phyloP scores from a whole-genome alignment of 2,888 invertebrate genomes.

The Diaprepes abbreviatus region DNA sequence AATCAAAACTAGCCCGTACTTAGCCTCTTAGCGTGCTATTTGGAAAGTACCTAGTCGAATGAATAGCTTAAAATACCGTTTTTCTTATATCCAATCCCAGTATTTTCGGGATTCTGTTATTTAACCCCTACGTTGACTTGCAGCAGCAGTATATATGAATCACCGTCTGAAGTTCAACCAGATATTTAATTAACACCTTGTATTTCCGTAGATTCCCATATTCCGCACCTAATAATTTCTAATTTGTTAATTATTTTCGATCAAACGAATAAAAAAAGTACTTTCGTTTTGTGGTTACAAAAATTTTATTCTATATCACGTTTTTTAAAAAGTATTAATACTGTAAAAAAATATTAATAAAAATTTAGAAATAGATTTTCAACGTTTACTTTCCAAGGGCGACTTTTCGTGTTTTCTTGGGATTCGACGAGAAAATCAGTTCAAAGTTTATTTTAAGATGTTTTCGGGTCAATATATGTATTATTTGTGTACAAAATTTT shows the following conservation, averaged over 20 bases:
- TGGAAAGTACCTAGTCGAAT: too few species aligned
- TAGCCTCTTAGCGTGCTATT: too few species aligned
- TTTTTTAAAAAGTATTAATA: slow-evolving; percentile 30
- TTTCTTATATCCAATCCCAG: too few species aligned
- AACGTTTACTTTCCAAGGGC: slow-evolving; percentile 18
- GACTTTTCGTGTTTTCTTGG: background rate
- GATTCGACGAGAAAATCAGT: background rate
- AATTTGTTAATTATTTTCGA: background rate
- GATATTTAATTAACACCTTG: too few species aligned
- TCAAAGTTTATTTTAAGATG: background rate
- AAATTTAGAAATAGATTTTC: slow-evolving; percentile 26
- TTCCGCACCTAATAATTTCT: background rate
- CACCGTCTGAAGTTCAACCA: too few species aligned
- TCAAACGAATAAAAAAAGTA: background rate
- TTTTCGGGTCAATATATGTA: background rate
- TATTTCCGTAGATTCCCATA: background rate
- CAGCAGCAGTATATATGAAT: too few species aligned
- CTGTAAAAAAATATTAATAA: slow-evolving; percentile 28
- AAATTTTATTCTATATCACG: slow-evolving; percentile 23
- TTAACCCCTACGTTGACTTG: too few species aligned
- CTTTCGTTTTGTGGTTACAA: slow-evolving; percentile 14
- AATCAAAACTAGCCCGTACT: too few species aligned
- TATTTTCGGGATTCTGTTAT: too few species aligned
- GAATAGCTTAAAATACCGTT: too few species aligned
- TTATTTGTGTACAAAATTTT: slow-evolving; percentile 11